Evolutionary conservation across 2,888 invertebrate species (phyloP).

Genomic region (Pseudococcus viburni): DNA sequence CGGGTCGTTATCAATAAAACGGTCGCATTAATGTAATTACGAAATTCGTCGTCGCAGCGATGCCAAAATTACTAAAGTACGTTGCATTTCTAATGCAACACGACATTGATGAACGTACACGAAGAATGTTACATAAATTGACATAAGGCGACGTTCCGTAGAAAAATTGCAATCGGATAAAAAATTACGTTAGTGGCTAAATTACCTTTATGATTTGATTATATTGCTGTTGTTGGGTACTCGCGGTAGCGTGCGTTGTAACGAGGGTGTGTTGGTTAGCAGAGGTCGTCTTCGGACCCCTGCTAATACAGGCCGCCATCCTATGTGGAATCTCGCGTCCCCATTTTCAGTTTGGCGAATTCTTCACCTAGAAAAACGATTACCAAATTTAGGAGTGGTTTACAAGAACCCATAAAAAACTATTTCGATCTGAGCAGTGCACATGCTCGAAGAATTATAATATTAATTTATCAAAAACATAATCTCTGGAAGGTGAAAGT

Average conservation of each 20-base stretch:
- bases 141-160: neutral
- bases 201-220: slow-evolving; percentile 67
- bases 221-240: slow-evolving; percentile 64
- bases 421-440: neutral
- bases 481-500: slow-evolving; percentile 20
- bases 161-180: neutral
- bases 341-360: slow-evolving; percentile 50
- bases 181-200: slow-evolving; percentile 41
- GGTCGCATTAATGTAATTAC: slow-evolving; percentile 57
- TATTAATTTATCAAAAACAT: slow-evolving; percentile 2
- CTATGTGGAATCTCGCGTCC: slow-evolving; percentile 47
- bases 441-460: neutral
- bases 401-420: slow-evolving; percentile 14
- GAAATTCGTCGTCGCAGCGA: slow-evolving; percentile 15
- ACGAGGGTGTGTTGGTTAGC: slow-evolving; percentile 61
- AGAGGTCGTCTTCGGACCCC: slow-evolving; percentile 65
- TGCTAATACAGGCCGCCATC: slow-evolving; percentile 66
- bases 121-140: neutral
- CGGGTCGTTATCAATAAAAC: slow-evolving; percentile 55
- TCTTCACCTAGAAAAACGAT: slow-evolving; percentile 45
- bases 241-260: slow-evolving; percentile 43
- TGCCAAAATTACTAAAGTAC: slow-evolving; percentile 12
- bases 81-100: slow-evolving; percentile 9
- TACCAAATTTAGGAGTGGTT: slow-evolving; percentile 51
- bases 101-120: slow-evolving; percentile 50